Conservation (phyloP, 2,797 vertebrate species). For the Arctocebus calabarensis region DNA sequence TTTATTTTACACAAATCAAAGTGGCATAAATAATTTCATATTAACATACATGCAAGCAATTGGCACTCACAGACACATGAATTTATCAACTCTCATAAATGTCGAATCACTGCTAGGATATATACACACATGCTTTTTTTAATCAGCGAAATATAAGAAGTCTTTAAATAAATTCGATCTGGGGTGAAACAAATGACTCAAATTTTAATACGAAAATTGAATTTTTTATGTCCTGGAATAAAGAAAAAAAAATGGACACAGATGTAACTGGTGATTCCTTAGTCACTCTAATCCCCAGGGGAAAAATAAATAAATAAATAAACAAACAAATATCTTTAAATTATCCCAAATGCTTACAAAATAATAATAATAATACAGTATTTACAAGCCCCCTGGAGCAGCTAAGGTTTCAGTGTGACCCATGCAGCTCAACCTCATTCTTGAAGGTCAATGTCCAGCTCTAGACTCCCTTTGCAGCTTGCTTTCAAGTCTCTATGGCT, state of each 20-base stretch:
- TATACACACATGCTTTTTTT: neutral
- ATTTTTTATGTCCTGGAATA: neutral
- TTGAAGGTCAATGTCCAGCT: neutral
- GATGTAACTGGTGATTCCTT: too few relatives aligned
- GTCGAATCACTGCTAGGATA: neutral
- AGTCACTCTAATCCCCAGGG: too few relatives aligned
- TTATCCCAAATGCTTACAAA: neutral
- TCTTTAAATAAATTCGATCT: neutral
- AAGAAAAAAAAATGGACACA: neutral
- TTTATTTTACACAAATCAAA: conserved; percentile 14
- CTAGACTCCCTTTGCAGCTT: rapidly evolving
- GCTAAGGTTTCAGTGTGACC: neutral
- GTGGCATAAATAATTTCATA: neutral
- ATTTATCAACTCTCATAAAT: neutral
- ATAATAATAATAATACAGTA: neutral
- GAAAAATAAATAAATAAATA: too few relatives aligned
- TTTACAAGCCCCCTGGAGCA: neutral
- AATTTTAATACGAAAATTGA: neutral
- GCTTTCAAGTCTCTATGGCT: rapidly evolving
- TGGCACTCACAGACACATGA: neutral
- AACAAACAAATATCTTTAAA: neutral
- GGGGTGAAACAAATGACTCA: neutral
- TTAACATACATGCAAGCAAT: neutral
- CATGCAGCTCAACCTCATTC: neutral
- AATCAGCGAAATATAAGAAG: neutral